Base-by-base conservation (phyloP, 1,140 invertebrate genomes). In the Oreohelix idahoensis region DNA sequence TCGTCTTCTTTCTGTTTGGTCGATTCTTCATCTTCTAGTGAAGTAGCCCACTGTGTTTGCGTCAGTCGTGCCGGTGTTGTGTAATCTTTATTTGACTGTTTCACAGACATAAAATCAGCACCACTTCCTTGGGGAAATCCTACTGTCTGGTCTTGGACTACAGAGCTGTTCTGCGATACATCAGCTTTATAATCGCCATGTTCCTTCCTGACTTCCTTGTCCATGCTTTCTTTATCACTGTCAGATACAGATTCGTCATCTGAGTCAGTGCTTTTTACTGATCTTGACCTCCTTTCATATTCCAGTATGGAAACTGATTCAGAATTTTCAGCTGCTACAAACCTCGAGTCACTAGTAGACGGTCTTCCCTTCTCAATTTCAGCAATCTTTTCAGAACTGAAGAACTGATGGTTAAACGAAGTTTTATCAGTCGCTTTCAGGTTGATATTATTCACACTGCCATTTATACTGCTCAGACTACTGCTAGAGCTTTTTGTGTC, bases 1-100 rank as follows among this genome's bases (percentile, higher is more conserved):
- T 76, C 74, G 23, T 76, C 74, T 35, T 66, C 63, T 32, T 66
- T 66, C 29, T 66, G 63, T 23, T 66, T 32, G 8, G n/a, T 23
- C 5, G 8, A 5, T 17, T 66, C 63, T 66, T 66, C 63, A 11
- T 66, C 63, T 11, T 66, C 29, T 58, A n/a, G n/a, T 58, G 13
- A 58, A n/a, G 26, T n/a, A 13, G 53, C 2, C 5, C 29, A 23
- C 11, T 15, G 29, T 15, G 63, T 2, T 35, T 66, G n/a, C 32
- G n/a, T 13, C 29, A 66, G 11, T 13, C n/a, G 29, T 8, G 63
- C 8, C n/a, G 29, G n/a, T 66, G 10, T n/a, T 58, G 26, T 58
- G 53, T 58, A 10, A 11, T 58, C 53, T 58, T 58, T n/a, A 4
- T 49, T 49, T 49, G 53, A 11, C 53, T 66, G 63, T 32, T 66